These are phyloP conservation scores for Simalia tracyae DNA, from an alignment of 2,797 vertebrate species.

Conservation along the genomic window DNA sequence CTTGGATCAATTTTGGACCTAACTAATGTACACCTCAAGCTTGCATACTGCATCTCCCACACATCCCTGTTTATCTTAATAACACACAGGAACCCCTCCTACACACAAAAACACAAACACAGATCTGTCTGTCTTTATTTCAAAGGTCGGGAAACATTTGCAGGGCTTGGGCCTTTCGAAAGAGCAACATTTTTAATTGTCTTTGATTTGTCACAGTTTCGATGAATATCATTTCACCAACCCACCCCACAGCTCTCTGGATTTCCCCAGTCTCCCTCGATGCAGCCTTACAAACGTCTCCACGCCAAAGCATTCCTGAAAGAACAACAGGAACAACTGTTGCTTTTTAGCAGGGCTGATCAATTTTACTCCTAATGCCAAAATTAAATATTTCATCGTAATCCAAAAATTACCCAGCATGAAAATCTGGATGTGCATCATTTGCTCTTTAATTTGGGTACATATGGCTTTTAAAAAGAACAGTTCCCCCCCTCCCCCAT, in stretches of 20 bases:
- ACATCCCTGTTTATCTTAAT: slow-evolving; percentile 53
- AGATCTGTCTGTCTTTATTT: not conserved
- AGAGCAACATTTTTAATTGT: slow-evolving; percentile 41
- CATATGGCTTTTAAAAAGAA: slow-evolving; percentile 60
- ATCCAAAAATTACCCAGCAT: slow-evolving; percentile 60
- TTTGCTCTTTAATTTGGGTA: slow-evolving; percentile 69
- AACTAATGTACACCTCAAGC: slow-evolving; percentile 44
- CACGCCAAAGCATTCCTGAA: slow-evolving; percentile 50
- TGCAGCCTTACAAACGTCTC: slow-evolving; percentile 44
- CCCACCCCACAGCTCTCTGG: slow-evolving; percentile 26
- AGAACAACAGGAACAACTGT: slow-evolving; percentile 46
- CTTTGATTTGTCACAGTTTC: slow-evolving; percentile 61
- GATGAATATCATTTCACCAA: slow-evolving; percentile 56
- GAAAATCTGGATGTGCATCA: slow-evolving; percentile 59
- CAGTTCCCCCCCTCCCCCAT: slow-evolving; percentile 19
- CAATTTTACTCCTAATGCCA: slow-evolving; percentile 54
- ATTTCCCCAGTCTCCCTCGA: slow-evolving; percentile 50
- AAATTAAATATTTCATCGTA: slow-evolving; percentile 69
- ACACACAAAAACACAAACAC: too few relatives aligned
- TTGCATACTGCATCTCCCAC: slow-evolving; percentile 45
- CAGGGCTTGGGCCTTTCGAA: slow-evolving; percentile 14
- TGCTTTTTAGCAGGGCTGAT: slow-evolving; percentile 52
- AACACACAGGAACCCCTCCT: slow-evolving; percentile 4
- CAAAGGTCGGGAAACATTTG: slow-evolving; percentile 9
- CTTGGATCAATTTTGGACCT: slow-evolving; percentile 58